Base-by-base conservation (phyloP, 37 sponge, comb jelly and placozoan genomes). In the Corticium candelabrum region DNA sequence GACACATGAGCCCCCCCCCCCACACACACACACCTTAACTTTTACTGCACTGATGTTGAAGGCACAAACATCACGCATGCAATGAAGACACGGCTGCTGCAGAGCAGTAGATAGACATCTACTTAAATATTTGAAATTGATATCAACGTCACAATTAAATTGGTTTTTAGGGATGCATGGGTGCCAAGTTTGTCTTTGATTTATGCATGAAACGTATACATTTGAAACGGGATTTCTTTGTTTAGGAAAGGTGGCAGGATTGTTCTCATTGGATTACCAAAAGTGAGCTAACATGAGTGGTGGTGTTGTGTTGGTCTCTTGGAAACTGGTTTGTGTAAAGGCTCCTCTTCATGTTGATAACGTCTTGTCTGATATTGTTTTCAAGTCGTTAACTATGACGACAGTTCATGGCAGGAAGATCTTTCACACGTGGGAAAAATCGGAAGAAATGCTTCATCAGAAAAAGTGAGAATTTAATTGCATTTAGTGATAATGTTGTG, bases 381-480 rank as follows among this genome's bases (percentile, higher is more conserved):
- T 85, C 72, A 87, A 88, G 67, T 85, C 88, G 3, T 39, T 94
- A 4, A 90, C 90, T 35, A 71, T 94, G 34, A 90, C 87, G 74
- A 87, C 94, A 3, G 85, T 94, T 15, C 90, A 94, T 71, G 94
- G 94, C 1, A 74, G 94, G 41, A 90, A 90, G 84, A 87, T 94
- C 38, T 94, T 94, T 34, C 84, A 84, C 77, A 84, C 90, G 27
- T 94, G 94, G 94, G 82, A 84, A 41, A 72, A 94, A 68, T 82
- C 84, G 3, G 94, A 94, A 74, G 74, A 57, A 37, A 68, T 91
- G 34, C 38, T 88, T 4, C 57, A 41, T 37, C 68, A 76, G 21
- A 78, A 81, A 29, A 32, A 34, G 92, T 91, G 67, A 76, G 85
- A 68, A 32, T 34, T 2, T 31, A 21, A 7, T 31, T 75, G 11